Conservation (phyloP, 2,797 vertebrate species). For the Benthosema pterotum region DNA sequence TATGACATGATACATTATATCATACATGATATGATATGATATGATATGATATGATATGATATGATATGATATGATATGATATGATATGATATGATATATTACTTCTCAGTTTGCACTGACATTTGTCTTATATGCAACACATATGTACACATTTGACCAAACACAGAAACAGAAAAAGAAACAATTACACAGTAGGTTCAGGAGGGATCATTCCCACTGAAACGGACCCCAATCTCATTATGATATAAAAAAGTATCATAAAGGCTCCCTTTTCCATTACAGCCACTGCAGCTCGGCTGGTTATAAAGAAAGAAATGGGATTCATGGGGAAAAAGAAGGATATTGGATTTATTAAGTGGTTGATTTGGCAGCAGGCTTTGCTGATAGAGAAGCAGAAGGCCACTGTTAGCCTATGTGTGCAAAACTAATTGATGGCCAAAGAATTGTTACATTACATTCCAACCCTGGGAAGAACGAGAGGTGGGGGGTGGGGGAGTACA, state of each 20-base stretch:
- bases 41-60: too few relatives aligned
- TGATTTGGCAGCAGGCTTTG: slow-evolving; percentile 31
- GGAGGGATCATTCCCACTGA: slow-evolving; percentile 11
- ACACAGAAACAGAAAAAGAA: too few relatives aligned
- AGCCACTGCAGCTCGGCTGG: background rate
- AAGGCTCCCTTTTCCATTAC: background rate
- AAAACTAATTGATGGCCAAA: slow-evolving; percentile 52
- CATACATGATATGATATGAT: too few relatives aligned
- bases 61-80: too few relatives aligned
- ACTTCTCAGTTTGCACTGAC: too few relatives aligned
- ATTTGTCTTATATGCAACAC: too few relatives aligned
- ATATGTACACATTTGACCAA: too few relatives aligned
- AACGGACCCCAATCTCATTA: slow-evolving; percentile 17
- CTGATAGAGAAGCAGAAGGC: slow-evolving; percentile 33
- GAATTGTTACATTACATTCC: slow-evolving; percentile 46
- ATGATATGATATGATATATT: too few relatives aligned
- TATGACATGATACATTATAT: too few relatives aligned
- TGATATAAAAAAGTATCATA: slow-evolving; percentile 6
- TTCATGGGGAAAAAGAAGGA: background rate
- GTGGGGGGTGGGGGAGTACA: slow-evolving; percentile 11
- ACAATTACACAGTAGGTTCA: too few relatives aligned
- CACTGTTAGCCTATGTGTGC: slow-evolving; percentile 10
- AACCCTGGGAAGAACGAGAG: slow-evolving; percentile 17
- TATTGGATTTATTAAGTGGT: slow-evolving; percentile 11
- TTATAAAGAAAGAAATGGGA: background rate